Conservation (phyloP, 2,888 invertebrate genomes). For the Cosmia trapezina region DNA sequence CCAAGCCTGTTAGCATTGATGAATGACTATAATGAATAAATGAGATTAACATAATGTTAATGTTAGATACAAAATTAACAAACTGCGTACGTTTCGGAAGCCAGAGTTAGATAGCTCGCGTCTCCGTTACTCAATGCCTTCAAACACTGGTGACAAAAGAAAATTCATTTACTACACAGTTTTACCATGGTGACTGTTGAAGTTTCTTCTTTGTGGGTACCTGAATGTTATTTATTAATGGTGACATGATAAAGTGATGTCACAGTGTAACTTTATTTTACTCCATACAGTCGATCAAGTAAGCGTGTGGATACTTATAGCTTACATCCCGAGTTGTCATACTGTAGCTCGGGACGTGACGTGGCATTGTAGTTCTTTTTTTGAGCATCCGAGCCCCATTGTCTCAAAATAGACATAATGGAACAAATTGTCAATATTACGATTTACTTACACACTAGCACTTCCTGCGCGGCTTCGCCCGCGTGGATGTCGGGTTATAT, state of each 20-base stretch:
- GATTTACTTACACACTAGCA: background rate
- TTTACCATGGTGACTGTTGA: conserved; percentile 33
- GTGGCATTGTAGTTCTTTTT: background rate
- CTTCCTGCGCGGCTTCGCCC: too few relatives aligned
- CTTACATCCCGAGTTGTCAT: background rate
- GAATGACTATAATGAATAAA: conserved; percentile 51
- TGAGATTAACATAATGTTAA: conserved; percentile 58
- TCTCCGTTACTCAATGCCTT: conserved; percentile 82
- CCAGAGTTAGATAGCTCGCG: conserved; percentile 85
- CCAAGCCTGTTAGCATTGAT: conserved; percentile 61
- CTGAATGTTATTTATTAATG: conserved; percentile 50
- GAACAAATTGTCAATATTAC: background rate
- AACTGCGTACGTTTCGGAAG: conserved; percentile 87
- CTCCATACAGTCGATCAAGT: conserved; percentile 17
- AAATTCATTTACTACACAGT: conserved; percentile 67
- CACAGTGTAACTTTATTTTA: background rate
- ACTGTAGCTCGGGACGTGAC: background rate
- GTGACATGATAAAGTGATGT: conserved; percentile 38
- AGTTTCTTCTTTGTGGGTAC: conserved; percentile 40
- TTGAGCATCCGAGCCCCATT: background rate
- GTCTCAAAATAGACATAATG: background rate
- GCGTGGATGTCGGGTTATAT: too few relatives aligned
- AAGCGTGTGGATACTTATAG: too few relatives aligned
- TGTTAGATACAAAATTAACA: conserved; percentile 84
- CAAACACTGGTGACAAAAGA: conserved; percentile 89